Base-by-base conservation (phyloP, 2,797 vertebrate species). In the Enteromius anoplus region DNA sequence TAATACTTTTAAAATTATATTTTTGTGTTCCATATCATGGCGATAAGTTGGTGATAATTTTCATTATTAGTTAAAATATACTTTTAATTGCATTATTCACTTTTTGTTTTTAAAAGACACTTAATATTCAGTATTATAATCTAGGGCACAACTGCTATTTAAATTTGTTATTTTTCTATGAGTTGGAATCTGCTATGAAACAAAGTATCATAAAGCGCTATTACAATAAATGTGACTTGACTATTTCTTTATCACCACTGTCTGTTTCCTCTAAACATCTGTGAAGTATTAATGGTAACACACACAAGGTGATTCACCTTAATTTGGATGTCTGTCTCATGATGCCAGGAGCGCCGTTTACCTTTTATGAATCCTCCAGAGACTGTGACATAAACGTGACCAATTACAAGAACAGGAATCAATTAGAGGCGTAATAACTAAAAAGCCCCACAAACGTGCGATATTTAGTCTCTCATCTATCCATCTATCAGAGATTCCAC, bases 251-350 rank as follows among this genome's bases (percentile, higher is more conserved):
- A 53, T 88, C 88, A 42, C 6, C 34, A 37, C 87, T 78, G 81
- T 75, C 34, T 88, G 89, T 87, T 85, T 86, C 84, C 77, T 86
- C 82, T 80, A 83, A 73, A 83, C 92, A 93, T 93, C 92, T 94
- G 93, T 85, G 78, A 80, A 58, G n/a, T 82, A 92, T 94, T 89
- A 93, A 88, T 85, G 86, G 86, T 86, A 84, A 69, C 92, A 84
- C 85, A 83, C 80, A 26, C 84, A 51, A 82, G 86, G 83, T 58
- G 87, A 87, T 91, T 91, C 73, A 71, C 81, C 73, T 87, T 90
- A 87, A 87, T 84, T 78, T 32, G 17, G 23, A 80, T 86, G 87
- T 87, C 76, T 45, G 17, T 34, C 60, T 77, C n/a, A 66, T 71
- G 64, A 65, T 49, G 82, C 75, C 80, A 75, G 81, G 76, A 23